Evolutionary conservation across 2,113 vertebrate species (phyloP).

Genomic region (Tinamus guttatus): DNA sequence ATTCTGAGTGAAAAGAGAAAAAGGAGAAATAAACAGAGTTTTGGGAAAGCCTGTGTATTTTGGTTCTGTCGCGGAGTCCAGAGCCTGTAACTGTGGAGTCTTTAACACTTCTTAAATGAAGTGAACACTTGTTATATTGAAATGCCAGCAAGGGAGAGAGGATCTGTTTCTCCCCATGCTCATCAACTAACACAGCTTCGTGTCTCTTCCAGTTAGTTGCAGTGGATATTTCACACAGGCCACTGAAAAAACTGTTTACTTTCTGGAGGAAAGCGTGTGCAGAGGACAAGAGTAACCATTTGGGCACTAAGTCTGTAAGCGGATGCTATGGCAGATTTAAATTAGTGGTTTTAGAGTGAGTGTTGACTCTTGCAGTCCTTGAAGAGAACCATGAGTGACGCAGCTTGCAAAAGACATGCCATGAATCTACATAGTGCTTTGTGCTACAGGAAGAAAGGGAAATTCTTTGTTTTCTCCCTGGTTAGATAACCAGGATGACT

Average conservation of each 20-base stretch:
- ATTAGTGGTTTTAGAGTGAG: neutral
- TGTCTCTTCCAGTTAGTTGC: neutral
- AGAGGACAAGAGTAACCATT: neutral
- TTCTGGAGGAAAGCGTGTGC: neutral
- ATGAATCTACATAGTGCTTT: neutral
- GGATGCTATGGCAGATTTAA: neutral
- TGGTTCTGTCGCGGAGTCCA: neutral
- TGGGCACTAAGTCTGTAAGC: neutral
- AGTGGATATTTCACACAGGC: neutral
- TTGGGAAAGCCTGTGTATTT: neutral
- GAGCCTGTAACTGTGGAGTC: neutral
- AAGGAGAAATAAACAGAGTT: neutral
- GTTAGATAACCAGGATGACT: neutral
- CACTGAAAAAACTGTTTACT: neutral
- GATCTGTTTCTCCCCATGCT: neutral
- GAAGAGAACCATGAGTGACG: neutral
- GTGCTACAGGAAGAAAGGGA: neutral
- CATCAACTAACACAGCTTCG: neutral
- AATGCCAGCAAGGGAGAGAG: neutral
- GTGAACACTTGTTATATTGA: neutral
- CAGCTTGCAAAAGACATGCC: neutral
- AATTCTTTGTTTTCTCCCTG: neutral
- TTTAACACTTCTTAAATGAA: neutral
- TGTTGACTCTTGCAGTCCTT: neutral
- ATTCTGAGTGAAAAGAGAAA: neutral